phyloP scores from a whole-genome alignment of 2,113 vertebrate genomes.

The Crotalus horridus region DNA sequence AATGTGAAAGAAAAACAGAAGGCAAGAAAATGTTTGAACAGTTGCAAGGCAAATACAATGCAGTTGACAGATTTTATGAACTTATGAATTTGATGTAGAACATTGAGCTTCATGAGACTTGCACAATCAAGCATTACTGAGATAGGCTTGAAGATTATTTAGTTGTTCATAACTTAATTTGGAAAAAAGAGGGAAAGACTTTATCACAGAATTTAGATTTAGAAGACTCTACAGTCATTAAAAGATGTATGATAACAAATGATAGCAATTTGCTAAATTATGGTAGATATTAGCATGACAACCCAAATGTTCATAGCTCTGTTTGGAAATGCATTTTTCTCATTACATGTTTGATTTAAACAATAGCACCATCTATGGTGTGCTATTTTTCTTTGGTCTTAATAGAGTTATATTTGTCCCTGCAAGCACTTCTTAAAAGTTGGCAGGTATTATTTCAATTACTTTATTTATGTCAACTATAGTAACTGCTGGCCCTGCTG shows the following conservation, averaged over 20 bases:
- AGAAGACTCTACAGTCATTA: background rate
- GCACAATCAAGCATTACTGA: background rate
- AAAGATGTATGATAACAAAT: background rate
- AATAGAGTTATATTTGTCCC: background rate
- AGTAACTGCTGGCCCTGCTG: background rate
- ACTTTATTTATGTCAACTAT: background rate
- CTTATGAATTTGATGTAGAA: background rate
- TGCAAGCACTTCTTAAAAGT: background rate
- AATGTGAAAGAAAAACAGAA: background rate
- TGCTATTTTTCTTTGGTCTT: background rate
- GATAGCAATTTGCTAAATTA: background rate
- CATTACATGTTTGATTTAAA: background rate
- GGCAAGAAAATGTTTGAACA: background rate
- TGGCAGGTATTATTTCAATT: background rate
- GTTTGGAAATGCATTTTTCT: background rate
- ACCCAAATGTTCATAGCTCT: background rate
- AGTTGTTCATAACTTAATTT: background rate
- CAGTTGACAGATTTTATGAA: background rate
- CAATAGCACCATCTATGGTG: background rate
- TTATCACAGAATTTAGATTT: background rate
- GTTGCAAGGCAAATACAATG: background rate
- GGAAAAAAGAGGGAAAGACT: background rate
- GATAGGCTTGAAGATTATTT: background rate
- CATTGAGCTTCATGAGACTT: background rate
- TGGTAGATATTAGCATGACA: background rate